These are phyloP conservation scores for Noctua janthina DNA, from an alignment of 2,888 invertebrate genomes.

Conservation along the genomic window DNA sequence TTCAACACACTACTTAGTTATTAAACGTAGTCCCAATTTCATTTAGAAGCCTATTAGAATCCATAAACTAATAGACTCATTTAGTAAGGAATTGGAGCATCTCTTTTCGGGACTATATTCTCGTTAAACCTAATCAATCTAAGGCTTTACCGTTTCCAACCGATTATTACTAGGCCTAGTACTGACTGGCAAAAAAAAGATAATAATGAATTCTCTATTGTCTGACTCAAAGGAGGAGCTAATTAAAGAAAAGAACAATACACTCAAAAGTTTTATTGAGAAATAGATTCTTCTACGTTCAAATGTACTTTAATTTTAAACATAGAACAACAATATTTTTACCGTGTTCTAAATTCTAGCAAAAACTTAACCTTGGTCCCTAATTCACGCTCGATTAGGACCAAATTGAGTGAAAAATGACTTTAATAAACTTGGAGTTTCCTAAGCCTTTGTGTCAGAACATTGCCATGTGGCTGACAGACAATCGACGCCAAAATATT, in stretches of 20 bases:
- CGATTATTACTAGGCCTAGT: constrained; percentile 1
- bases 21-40: constrained; percentile 15
- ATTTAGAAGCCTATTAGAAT: constrained; percentile 16
- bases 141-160: constrained; percentile 11
- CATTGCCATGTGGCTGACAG: constrained; percentile 48
- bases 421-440: constrained; percentile 65
- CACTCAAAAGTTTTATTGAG: not conserved
- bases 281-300: not conserved
- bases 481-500: constrained; percentile 27
- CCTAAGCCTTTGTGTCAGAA: constrained; percentile 57
- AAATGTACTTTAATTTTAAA: constrained; percentile 3
- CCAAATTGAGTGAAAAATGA: constrained; percentile 77
- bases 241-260: not conserved
- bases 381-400: constrained; percentile 77
- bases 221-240: not conserved
- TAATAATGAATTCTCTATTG: not conserved
- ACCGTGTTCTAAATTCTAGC: constrained; percentile 26
- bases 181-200: constrained; percentile 1
- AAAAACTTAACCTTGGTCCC: constrained; percentile 67
- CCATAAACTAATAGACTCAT: constrained; percentile 19
- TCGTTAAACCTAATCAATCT: constrained; percentile 33
- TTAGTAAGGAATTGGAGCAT: constrained; percentile 34
- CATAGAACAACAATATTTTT: constrained; percentile 16
- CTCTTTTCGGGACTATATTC: constrained; percentile 13
- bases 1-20: not conserved